Base-by-base conservation (phyloP, 2,797 vertebrate genomes). In the Malacoraja senta region DNA sequence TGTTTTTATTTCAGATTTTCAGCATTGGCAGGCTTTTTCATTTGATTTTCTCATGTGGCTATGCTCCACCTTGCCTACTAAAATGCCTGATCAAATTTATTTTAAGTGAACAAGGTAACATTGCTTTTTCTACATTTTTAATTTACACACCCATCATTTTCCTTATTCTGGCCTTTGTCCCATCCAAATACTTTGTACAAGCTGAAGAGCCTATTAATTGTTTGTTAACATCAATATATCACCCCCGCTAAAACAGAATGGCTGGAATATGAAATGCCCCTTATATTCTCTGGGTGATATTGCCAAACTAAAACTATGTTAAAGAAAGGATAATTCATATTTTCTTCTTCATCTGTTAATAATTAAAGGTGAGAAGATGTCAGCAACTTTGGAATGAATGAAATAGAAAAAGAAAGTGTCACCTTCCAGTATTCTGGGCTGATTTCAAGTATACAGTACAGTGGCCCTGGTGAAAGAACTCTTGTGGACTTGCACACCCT, bases 131-230 rank as follows among this genome's bases (percentile, higher is more conserved):
- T 19, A 88, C 35, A 88, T 19, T 88, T 21, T 13, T 15, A 6
- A 29, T 61, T 15, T 29, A 32, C 4, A 65, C 32, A 19, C 8
- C 3, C 7, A 4, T 19, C 35, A 35, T 29, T 35, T 74, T 74
- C 58, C 84, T 83, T 29, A 61, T 2, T 2, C 53, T 12, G 13
- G 44, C 24, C n/a, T 65, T 88, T 13, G 4, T 19, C 15, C n/a
- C 29, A 65, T n/a, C 84, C 61, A 65, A 88, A 65, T 88, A 19
- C 58, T 88, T 88, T 65, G 29, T 88, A 19, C 58, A 88, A 88
- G 17, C 32, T 88, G 32, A 88, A n/a, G 13, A 88, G 9, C 17
- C 7, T 19, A 2, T 9, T 12, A 61, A 6, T 84, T 10, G 8
- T 58, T n/a, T 15, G 58, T 63, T 58, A 86, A 86, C 26, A 58